A percentile compares a stretch with the other conserved stretches of the same genome.
Evolutionary conservation across 1,140 invertebrate species (phyloP).

Genomic region (Panagrolaimus sp.): DNA sequence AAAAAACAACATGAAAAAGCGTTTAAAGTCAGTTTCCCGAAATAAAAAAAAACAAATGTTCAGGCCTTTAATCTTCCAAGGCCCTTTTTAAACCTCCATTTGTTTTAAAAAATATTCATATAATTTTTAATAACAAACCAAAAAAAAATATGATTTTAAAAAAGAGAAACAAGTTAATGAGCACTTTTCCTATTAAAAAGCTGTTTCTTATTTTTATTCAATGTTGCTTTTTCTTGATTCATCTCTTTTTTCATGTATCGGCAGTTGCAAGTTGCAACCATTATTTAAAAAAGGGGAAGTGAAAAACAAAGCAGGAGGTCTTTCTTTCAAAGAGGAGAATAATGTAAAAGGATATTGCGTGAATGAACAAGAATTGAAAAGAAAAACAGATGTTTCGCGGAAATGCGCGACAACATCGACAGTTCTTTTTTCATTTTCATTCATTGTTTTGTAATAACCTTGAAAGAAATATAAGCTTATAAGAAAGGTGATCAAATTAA

Average conservation of each 20-base stretch:
- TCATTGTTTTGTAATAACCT: constrained; percentile 1
- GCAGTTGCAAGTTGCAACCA: not conserved
- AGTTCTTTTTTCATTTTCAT: not conserved
- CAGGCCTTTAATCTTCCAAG: too few relatives aligned
- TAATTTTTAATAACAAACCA: not conserved
- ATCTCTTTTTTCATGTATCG: too few relatives aligned
- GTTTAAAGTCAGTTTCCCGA: too few relatives aligned
- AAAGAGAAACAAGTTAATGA: not conserved
- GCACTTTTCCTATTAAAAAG: not conserved
- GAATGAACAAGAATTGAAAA: not conserved
- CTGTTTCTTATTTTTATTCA: not conserved
- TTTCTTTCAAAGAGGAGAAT: not conserved
- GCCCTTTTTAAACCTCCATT: too few relatives aligned
- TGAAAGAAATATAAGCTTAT: not conserved
- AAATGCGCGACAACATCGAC: not conserved
- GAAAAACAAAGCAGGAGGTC: not conserved
- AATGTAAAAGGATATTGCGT: not conserved
- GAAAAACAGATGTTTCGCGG: constrained; percentile 15
- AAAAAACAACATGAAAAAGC: too few relatives aligned
- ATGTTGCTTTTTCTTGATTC: too few relatives aligned
- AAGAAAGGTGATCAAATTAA: not conserved
- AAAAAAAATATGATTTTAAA: too few relatives aligned
- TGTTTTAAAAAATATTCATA: not conserved
- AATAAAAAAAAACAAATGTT: too few relatives aligned
- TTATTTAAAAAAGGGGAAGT: not conserved